phyloP scores from a whole-genome alignment of 1,140 invertebrate genomes.

The Coboldia fuscipes region DNA sequence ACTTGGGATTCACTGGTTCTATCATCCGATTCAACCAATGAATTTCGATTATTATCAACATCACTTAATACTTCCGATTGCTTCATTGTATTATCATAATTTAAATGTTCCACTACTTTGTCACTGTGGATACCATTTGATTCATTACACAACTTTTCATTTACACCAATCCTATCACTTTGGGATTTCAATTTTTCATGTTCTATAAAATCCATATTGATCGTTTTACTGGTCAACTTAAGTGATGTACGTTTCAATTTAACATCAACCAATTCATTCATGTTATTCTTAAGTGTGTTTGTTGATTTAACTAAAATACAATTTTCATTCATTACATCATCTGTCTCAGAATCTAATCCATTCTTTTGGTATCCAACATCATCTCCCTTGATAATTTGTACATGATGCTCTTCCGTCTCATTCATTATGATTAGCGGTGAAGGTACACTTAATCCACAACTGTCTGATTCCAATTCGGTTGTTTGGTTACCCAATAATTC shows the following conservation, averaged over 20 bases:
- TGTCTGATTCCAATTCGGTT: no score
- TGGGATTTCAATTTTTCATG: not conserved
- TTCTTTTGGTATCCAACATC: no score
- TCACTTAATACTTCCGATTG: not conserved
- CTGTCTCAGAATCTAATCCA: no score
- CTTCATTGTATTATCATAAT: not conserved
- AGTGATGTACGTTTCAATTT: conserved; percentile 18
- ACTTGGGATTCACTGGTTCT: not conserved
- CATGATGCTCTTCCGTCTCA: no score
- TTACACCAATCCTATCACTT: not conserved
- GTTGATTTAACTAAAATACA: conserved; percentile 9
- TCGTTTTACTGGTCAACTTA: conserved; percentile 5
- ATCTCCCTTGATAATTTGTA: no score
- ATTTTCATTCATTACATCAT: conserved; percentile 10
- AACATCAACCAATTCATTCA: conserved; percentile 20
- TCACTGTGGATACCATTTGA: not conserved
- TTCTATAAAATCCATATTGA: not conserved
- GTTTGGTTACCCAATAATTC: no score
- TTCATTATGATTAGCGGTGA: not conserved
- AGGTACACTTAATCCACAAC: not conserved
- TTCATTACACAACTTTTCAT: not conserved
- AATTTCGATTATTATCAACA: conserved; percentile 10
- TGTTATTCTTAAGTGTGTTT: conserved; percentile 19
- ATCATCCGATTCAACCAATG: conserved; percentile 10
- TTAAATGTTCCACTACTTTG: not conserved